Conservation (phyloP, 2,113 vertebrate genomes). For the Protobothrops mucrosquamatus region DNA sequence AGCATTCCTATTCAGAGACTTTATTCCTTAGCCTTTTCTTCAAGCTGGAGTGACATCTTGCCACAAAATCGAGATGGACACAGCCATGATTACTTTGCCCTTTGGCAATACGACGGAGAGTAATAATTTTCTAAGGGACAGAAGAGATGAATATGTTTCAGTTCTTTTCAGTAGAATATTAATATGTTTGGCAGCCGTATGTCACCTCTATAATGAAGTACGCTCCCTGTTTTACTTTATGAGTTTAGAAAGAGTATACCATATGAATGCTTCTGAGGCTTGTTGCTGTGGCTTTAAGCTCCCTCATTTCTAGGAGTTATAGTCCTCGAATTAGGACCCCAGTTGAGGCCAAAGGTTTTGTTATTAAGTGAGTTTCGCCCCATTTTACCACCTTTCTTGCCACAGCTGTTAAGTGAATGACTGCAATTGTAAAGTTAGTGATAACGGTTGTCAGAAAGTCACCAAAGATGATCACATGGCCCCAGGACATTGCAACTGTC, state of each 20-base stretch:
- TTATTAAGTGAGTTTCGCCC: not conserved
- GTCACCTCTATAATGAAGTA: not conserved
- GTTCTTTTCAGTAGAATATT: not conserved
- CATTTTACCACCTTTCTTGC: not conserved
- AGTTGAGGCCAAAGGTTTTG: not conserved
- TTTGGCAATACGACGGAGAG: not conserved
- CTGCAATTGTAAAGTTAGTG: too few species aligned
- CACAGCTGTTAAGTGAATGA: too few species aligned
- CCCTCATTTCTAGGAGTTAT: not conserved
- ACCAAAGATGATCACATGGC: too few species aligned
- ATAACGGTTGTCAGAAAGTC: too few species aligned
- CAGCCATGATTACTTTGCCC: not conserved
- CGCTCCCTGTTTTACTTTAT: not conserved
- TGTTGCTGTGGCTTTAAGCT: not conserved
- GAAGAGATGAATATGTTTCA: not conserved
- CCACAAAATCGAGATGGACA: not conserved
- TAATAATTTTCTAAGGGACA: not conserved
- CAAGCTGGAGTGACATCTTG: not conserved
- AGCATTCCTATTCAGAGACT: slow-evolving; percentile 7
- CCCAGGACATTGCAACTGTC: too few species aligned
- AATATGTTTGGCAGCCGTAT: not conserved
- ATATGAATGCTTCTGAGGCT: not conserved
- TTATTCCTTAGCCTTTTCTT: not conserved
- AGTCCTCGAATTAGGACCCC: not conserved
- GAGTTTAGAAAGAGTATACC: not conserved